These are phyloP conservation scores for Anoura caudifer DNA, from an alignment of 2,113 vertebrate species.

Conservation along the genomic window DNA sequence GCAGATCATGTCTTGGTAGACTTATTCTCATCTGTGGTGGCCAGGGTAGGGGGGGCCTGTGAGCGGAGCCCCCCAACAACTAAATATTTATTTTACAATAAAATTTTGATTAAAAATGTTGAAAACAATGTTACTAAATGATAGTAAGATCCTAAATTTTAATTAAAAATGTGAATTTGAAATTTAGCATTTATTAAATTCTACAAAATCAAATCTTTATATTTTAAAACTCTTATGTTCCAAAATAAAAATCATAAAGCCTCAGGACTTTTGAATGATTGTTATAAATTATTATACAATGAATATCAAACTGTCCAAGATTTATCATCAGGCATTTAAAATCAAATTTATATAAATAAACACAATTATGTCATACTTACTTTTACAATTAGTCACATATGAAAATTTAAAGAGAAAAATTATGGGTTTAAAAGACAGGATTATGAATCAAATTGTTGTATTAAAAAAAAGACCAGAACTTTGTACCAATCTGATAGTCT, in stretches of 20 bases:
- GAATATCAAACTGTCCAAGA: not conserved
- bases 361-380: not conserved
- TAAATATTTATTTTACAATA: not conserved
- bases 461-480: not conserved
- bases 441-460: not conserved
- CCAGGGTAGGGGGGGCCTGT: too few relatives aligned
- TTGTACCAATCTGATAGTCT: not conserved
- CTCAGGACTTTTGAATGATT: not conserved
- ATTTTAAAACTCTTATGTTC: not conserved
- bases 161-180: not conserved
- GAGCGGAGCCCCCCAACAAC: too few relatives aligned
- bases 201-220: not conserved
- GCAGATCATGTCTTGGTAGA: too few relatives aligned
- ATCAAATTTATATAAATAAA: constrained; percentile 12
- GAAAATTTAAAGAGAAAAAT: not conserved
- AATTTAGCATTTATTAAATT: not conserved
- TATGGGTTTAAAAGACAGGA: not conserved
- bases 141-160: not conserved
- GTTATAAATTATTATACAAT: not conserved
- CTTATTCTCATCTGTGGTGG: too few relatives aligned
- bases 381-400: not conserved
- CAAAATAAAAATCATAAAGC: not conserved
- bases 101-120: not conserved
- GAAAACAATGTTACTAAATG: not conserved
- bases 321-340: not conserved